Evolutionary conservation across 2,113 vertebrate genomes (phyloP), one percentile per base, ranked within the genome.

Genomic region (Oncorhynchus tshawytscha): DNA sequence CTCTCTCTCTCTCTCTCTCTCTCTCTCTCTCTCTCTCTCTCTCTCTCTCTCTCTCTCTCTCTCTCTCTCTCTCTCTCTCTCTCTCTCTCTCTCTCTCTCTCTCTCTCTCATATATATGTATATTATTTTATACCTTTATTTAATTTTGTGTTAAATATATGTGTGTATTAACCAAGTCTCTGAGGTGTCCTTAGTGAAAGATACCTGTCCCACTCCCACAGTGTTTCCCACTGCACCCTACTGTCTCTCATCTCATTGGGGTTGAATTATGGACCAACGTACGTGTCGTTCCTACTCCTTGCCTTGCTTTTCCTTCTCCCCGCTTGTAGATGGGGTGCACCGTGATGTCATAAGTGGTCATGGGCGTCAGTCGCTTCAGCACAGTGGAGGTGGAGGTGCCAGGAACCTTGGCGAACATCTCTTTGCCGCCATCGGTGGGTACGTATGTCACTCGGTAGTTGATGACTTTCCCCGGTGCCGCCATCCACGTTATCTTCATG

Each of bases 281-380:
- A 98, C 97, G 94, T 96, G 98, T 99, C 72, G 94, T 97, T 93
- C 97, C 98, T 89, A 95, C 94, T 89, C 96, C 97, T 95, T 96
- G 95, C 90, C 96, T 96, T 87, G 95, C 90, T 92, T 96, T 98
- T 85, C 98, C 98, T 84, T 95, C 96, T 79, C 96, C 95, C 64
- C 85, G 94, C 83, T 92, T 96, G 88, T 99, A 98, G 78, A 97
- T 76, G 31, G 98, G 98, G 66, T 95, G 90, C 59, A 99, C 95
- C 0, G 85, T 93, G 87, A 99, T 87, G 82, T 94, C 82, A 59
- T 99, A 99, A 0, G 93, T 94, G 75, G 97, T 99, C 22, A 84
- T 27, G 0, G 96, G 93, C 74, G 94, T 93, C 60, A 99, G 96
- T 34, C 94, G 82, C 84, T 94, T 96, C 79, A 99, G 71, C 39